Conservation (phyloP, 1,140 invertebrate species). For the Trissolcus basalis region DNA sequence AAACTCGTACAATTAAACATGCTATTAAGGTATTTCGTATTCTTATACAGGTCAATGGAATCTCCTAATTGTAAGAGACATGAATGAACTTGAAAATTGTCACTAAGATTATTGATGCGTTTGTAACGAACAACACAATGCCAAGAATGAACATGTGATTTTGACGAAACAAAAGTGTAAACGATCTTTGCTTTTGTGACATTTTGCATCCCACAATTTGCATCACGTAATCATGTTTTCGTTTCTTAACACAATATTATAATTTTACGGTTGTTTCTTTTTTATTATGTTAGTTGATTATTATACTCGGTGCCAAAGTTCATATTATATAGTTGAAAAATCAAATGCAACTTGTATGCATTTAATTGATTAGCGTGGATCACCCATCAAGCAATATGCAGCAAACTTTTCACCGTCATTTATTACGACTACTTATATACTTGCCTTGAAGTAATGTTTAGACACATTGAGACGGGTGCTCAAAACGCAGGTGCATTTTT, state of each 20-base stretch:
- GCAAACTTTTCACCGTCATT: conserved; percentile 26
- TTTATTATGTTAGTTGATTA: too few relatives aligned
- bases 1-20: conserved; percentile 6
- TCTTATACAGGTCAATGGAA: conserved; percentile 25
- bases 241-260: too few relatives aligned
- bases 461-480: conserved; percentile 39
- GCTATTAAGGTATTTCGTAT: conserved; percentile 25
- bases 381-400: background rate
- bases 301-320: too few relatives aligned
- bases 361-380: too few relatives aligned
- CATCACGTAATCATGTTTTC: too few relatives aligned
- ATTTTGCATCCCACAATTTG: too few relatives aligned
- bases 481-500: conserved; percentile 47
- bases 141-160: conserved; percentile 17
- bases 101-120: conserved; percentile 11
- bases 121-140: conserved; percentile 17
- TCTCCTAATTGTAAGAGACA: conserved; percentile 10
- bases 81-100: conserved; percentile 12
- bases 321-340: too few relatives aligned
- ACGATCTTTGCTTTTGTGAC: too few relatives aligned
- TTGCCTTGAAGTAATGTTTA: conserved; percentile 43
- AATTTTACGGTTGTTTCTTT: too few relatives aligned
- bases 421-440: conserved; percentile 27
- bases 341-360: too few relatives aligned
- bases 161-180: conserved; percentile 1